These are phyloP conservation scores for Gryllus longicercus DNA, from an alignment of 2,888 invertebrate species.

Conservation along the genomic window DNA sequence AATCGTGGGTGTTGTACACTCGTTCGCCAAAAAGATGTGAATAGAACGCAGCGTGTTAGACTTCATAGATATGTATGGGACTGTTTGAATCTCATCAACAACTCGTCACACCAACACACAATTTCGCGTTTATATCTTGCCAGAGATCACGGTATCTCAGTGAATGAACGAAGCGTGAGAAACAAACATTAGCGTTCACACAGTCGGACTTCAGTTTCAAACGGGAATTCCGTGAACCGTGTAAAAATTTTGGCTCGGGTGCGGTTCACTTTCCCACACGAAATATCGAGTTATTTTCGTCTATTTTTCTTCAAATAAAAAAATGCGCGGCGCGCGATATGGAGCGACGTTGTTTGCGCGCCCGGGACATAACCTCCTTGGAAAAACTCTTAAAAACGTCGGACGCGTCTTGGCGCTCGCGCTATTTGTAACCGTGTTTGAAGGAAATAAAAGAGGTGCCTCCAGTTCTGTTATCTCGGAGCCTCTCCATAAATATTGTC, in stretches of 20 bases:
- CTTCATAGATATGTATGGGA: too few relatives aligned
- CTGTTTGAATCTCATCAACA: too few relatives aligned
- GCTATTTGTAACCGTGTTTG: constrained; percentile 2
- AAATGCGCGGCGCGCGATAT: not conserved
- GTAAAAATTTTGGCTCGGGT: not conserved
- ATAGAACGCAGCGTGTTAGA: too few relatives aligned
- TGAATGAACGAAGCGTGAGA: too few relatives aligned
- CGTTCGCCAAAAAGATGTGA: too few relatives aligned
- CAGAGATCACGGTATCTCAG: not conserved
- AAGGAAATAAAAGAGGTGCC: constrained; percentile 17
- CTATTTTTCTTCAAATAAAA: constrained; percentile 17
- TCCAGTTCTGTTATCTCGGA: constrained; percentile 17
- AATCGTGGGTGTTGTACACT: too few relatives aligned
- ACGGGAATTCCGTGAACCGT: too few relatives aligned
- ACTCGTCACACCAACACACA: too few relatives aligned
- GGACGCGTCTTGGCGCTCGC: not conserved
- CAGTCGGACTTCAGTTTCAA: too few relatives aligned
- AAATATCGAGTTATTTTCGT: not conserved
- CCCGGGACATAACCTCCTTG: not conserved
- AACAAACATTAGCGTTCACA: too few relatives aligned
- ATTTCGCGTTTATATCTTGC: too few relatives aligned
- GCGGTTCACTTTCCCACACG: not conserved
- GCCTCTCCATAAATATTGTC: constrained; percentile 17
- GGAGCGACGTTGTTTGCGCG: not conserved
- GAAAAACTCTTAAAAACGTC: not conserved